phyloP scores from a whole-genome alignment of 1,140 invertebrate species.

The Ganaspis sp. region DNA sequence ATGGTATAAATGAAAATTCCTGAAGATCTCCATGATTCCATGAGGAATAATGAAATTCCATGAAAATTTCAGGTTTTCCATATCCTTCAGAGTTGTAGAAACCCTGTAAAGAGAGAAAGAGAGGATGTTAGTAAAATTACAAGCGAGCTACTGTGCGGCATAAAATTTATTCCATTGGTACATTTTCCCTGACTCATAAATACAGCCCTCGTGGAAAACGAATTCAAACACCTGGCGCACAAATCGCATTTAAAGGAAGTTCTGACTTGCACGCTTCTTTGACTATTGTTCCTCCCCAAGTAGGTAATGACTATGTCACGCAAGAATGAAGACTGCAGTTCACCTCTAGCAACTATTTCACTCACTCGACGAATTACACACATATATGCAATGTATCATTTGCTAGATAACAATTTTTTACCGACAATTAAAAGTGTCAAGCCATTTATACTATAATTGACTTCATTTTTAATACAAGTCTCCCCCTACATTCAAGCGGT shows the following conservation, averaged over 20 bases:
- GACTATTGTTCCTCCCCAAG: not conserved
- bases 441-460: too few relatives aligned
- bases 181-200: slow-evolving; percentile 21
- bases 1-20: too few relatives aligned
- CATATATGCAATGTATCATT: too few relatives aligned
- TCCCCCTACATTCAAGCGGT: too few relatives aligned
- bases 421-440: too few relatives aligned
- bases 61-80: too few relatives aligned
- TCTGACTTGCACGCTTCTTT: slow-evolving; percentile 12
- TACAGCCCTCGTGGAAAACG: not conserved
- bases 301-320: slow-evolving; percentile 20
- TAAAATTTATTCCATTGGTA: slow-evolving; percentile 1
- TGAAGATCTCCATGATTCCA: too few relatives aligned
- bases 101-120: too few relatives aligned
- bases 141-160: not conserved
- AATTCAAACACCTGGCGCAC: slow-evolving; percentile 20
- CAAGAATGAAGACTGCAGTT: not conserved
- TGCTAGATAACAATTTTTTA: too few relatives aligned
- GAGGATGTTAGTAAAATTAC: not conserved
- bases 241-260: slow-evolving; percentile 25
- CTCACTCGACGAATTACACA: not conserved
- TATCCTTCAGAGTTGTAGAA: too few relatives aligned
- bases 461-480: too few relatives aligned
- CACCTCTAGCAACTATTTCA: not conserved
- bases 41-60: too few relatives aligned